Evolutionary conservation across 1,140 invertebrate species (phyloP), one percentile per base, ranked within the genome.

Genomic region (Phocides pigmalion): DNA sequence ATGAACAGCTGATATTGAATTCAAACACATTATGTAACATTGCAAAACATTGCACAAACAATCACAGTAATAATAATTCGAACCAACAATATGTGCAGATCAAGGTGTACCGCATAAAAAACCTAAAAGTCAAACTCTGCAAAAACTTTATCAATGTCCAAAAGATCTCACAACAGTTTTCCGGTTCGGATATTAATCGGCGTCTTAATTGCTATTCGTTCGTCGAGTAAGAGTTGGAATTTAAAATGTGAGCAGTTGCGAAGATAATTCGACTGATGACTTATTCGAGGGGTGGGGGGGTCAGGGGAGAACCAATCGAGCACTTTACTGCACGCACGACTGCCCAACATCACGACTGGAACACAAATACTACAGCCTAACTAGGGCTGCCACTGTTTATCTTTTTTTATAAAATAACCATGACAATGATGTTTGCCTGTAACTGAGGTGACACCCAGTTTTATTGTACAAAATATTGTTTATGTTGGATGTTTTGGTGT

Each of bases 311-410:
- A 76, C 74, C 72, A 80, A 79, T 78, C 74, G 83, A 82, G 75
- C 71, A 81, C 70, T 81, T 79, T 76, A 72, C 66, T 80, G 76
- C 80, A 87, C 82, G 84, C 81, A 82, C 81, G 84, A 84, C 74
- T 84, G 76, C 14, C 22, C 41, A 58, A 42, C 39, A 41, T 50
- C 54, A 54, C 50, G 35, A 54, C 35, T 54, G 17, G 50, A 41
- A 54, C 50, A 54, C 32, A 32, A 50, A 50, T 32, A 50, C 47
- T 28, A 50, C 25, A 32, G 22, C n/a, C 25, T 8, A 50, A 50
- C 12, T 32, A 50, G 47, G 47, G 47, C 14, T 50, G 47, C 11
- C 47, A 50, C 6, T 1, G 2, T 32, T 11, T 32, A 11, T 2
- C 2, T 11, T 0, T 32, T 32, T 11, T 32, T 32, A 32, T 28